phyloP scores from a whole-genome alignment of 2,113 vertebrate genomes.

The Synodontis membranacea region DNA sequence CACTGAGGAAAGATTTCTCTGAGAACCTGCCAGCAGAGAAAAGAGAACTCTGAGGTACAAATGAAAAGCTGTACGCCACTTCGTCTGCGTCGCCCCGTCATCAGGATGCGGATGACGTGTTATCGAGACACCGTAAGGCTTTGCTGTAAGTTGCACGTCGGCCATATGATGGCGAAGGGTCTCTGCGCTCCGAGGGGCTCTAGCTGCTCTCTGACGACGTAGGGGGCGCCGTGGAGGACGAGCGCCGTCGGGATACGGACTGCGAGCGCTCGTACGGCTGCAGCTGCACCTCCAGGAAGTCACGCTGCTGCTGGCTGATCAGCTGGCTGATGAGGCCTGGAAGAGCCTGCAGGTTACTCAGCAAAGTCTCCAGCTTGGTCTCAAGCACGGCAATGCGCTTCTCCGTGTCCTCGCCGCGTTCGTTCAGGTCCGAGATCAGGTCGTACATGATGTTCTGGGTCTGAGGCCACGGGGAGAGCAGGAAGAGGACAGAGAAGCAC shows the following conservation, averaged over 20 bases:
- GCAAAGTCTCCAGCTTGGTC: slow-evolving; percentile 93
- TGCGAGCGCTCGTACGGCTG: slow-evolving; percentile 90
- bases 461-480: slow-evolving; percentile 73
- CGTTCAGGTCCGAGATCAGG: slow-evolving; percentile 97
- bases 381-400: slow-evolving; percentile 95
- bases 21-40: slow-evolving; percentile 70
- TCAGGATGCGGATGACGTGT: slow-evolving; percentile 96
- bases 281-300: slow-evolving; percentile 92
- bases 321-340: slow-evolving; percentile 95
- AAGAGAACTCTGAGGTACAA: slow-evolving; percentile 65
- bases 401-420: slow-evolving; percentile 97
- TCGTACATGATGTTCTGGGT: slow-evolving; percentile 99
- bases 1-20: slow-evolving; percentile 70
- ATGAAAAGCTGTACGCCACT: slow-evolving; percentile 67
- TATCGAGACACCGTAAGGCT: slow-evolving; percentile 98
- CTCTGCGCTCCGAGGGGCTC: slow-evolving; percentile 82
- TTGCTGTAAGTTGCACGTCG: slow-evolving; percentile 99
- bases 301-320: slow-evolving; percentile 92
- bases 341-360: slow-evolving; percentile 92
- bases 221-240: slow-evolving; percentile 93
- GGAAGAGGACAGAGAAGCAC: slow-evolving; percentile 13
- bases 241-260: slow-evolving; percentile 89
- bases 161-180: slow-evolving; percentile 99
- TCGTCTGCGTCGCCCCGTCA: slow-evolving; percentile 79
- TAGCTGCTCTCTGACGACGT: slow-evolving; percentile 99